Evolutionary conservation across 1,140 invertebrate genomes (phyloP).

Genomic region (Drosophila ficusphila): DNA sequence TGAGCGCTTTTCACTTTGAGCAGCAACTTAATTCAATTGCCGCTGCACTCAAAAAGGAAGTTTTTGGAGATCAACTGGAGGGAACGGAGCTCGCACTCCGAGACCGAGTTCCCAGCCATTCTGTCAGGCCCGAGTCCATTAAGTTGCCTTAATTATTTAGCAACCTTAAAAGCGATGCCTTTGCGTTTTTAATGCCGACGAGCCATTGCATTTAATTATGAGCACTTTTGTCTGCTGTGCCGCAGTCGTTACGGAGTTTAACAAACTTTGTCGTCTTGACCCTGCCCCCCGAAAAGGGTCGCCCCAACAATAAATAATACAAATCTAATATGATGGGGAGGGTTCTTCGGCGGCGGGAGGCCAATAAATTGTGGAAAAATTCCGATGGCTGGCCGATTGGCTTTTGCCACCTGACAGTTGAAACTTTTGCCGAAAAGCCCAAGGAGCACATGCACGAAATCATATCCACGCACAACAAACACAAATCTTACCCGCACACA

Average conservation of each 20-base stretch:
- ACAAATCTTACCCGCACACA: slow-evolving; percentile 65
- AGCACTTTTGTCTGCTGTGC: slow-evolving; percentile 42
- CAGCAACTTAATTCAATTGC: slow-evolving; percentile 74
- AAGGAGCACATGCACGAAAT: slow-evolving; percentile 69
- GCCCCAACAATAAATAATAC: slow-evolving; percentile 33
- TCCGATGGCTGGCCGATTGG: slow-evolving; percentile 68
- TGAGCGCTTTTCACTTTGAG: slow-evolving; percentile 66
- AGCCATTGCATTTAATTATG: slow-evolving; percentile 78
- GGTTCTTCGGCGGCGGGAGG: not conserved
- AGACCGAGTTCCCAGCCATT: not conserved
- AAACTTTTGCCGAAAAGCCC: slow-evolving; percentile 57
- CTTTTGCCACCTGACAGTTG: slow-evolving; percentile 79
- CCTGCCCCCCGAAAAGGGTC: slow-evolving; percentile 27
- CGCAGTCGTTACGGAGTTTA: slow-evolving; percentile 9
- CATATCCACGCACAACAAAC: slow-evolving; percentile 81
- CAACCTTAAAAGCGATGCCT: slow-evolving; percentile 75
- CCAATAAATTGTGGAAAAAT: slow-evolving; percentile 72
- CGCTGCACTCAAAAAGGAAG: slow-evolving; percentile 66
- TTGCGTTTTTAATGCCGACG: slow-evolving; percentile 65
- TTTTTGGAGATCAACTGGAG: slow-evolving; percentile 46
- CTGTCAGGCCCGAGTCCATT: slow-evolving; percentile 61
- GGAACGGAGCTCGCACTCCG: slow-evolving; percentile 11
- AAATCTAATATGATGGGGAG: slow-evolving; percentile 15
- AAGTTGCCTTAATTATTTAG: slow-evolving; percentile 78
- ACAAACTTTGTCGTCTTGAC: slow-evolving; percentile 40